phyloP scores from a whole-genome alignment of 2,113 vertebrate species.

The Microtus montanus region DNA sequence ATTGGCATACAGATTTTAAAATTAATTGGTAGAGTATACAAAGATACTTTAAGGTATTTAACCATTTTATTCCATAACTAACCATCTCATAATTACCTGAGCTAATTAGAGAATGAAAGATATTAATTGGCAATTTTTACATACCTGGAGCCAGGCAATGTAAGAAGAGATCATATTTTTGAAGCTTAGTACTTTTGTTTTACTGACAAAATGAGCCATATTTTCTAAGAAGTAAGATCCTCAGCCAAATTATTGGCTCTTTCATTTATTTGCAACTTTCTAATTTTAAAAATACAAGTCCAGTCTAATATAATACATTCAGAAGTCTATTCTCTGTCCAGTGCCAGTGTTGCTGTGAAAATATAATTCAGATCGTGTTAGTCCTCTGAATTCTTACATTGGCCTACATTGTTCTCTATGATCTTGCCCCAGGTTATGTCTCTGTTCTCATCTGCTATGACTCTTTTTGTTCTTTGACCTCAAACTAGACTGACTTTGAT shows the following conservation, averaged over 20 bases:
- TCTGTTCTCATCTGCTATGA: slow-evolving; percentile 43
- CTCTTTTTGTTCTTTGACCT: slow-evolving; percentile 53
- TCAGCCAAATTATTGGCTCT: neutral
- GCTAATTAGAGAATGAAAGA: neutral
- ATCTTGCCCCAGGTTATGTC: slow-evolving; percentile 55
- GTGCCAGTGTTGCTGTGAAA: slow-evolving; percentile 14
- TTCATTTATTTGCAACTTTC: neutral
- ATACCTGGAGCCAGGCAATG: neutral
- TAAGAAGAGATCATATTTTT: neutral
- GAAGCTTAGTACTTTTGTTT: neutral
- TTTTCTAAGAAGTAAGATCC: neutral
- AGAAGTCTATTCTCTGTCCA: slow-evolving; percentile 4
- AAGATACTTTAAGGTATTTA: neutral
- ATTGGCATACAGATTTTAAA: neutral
- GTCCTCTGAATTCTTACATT: slow-evolving; percentile 21
- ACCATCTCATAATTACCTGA: neutral
- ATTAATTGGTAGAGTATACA: neutral
- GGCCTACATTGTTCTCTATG: slow-evolving; percentile 28
- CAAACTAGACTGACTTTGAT: slow-evolving; percentile 33
- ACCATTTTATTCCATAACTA: neutral
- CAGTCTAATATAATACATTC: neutral
- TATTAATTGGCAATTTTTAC: neutral
- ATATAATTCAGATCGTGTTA: slow-evolving; percentile 56
- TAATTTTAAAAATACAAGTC: neutral
- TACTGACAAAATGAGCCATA: neutral